Percentiles rank a stretch among this genome's conserved stretches.
Conservation (phyloP, 2,888 invertebrate species). For the Nomada ferruginata region DNA sequence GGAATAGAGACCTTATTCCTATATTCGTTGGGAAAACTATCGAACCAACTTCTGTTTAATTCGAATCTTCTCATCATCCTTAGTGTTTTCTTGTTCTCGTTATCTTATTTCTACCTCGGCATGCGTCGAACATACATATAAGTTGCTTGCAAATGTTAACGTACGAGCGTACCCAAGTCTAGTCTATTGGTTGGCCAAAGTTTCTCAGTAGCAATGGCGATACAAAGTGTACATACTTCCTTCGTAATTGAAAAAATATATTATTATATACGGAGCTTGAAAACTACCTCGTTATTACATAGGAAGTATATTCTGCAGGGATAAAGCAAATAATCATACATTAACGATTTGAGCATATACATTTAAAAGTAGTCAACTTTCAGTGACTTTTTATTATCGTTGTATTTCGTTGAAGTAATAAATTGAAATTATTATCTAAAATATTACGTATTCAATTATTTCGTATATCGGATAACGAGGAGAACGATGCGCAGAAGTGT, state of each 20-base stretch:
- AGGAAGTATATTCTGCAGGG: background rate
- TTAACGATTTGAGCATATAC: background rate
- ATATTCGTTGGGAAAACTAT: constrained; percentile 43
- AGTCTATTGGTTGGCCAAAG: constrained; percentile 23
- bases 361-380: background rate
- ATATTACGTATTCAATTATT: background rate
- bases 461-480: background rate
- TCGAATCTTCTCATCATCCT: background rate
- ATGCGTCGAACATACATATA: background rate
- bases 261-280: background rate
- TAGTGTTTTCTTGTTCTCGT: background rate
- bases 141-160: background rate
- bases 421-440: no score
- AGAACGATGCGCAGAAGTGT: background rate
- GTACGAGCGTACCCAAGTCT: constrained; percentile 15
- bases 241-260: background rate
- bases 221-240: background rate
- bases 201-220: background rate
- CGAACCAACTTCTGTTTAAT: constrained; percentile 18
- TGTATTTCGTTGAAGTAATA: background rate
- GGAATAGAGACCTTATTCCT: constrained; percentile 5
- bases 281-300: background rate
- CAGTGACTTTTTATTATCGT: background rate
- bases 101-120: background rate
- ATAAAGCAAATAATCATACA: background rate